Conservation (phyloP, 2,888 invertebrate species). For the Toxonevra muliebris region DNA sequence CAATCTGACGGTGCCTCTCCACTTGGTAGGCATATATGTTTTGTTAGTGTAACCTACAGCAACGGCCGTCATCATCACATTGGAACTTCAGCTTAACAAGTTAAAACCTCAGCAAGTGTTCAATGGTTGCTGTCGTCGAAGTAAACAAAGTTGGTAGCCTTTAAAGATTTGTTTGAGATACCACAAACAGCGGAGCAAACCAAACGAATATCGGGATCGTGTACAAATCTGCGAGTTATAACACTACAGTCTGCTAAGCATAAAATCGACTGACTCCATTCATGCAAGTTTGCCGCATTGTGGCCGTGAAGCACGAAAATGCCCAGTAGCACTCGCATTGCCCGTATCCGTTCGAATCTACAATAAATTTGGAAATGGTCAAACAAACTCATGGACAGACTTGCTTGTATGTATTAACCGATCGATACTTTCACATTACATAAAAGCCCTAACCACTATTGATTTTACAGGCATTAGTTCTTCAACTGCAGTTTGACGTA, state of each 20-base stretch:
- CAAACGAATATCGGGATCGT: not conserved
- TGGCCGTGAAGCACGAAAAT: slow-evolving; percentile 44
- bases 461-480: too few species aligned
- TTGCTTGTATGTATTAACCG: too few species aligned
- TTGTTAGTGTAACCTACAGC: slow-evolving; percentile 2
- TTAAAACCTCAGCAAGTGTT: slow-evolving; percentile 54
- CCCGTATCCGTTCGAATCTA: slow-evolving; percentile 64
- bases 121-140: slow-evolving; percentile 36
- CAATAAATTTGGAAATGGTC: slow-evolving; percentile 60
- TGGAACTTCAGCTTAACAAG: slow-evolving; percentile 57
- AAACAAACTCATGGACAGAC: slow-evolving; percentile 26
- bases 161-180: slow-evolving; percentile 35
- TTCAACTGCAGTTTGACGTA: too few species aligned
- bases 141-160: slow-evolving; percentile 35
- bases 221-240: slow-evolving; percentile 23
- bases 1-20: slow-evolving; percentile 38
- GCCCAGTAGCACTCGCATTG: slow-evolving; percentile 65
- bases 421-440: too few species aligned
- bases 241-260: slow-evolving; percentile 28
- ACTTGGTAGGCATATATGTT: slow-evolving; percentile 6
- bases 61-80: slow-evolving; percentile 24
- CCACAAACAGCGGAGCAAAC: slow-evolving; percentile 7
- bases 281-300: slow-evolving; percentile 5
- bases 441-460: too few species aligned
- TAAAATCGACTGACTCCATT: slow-evolving; percentile 6